Percentiles rank a stretch among this genome's conserved stretches.
These are phyloP conservation scores for Corythornis madagascariensis DNA, from an alignment of 2,113 vertebrate species.

Conservation along the genomic window DNA sequence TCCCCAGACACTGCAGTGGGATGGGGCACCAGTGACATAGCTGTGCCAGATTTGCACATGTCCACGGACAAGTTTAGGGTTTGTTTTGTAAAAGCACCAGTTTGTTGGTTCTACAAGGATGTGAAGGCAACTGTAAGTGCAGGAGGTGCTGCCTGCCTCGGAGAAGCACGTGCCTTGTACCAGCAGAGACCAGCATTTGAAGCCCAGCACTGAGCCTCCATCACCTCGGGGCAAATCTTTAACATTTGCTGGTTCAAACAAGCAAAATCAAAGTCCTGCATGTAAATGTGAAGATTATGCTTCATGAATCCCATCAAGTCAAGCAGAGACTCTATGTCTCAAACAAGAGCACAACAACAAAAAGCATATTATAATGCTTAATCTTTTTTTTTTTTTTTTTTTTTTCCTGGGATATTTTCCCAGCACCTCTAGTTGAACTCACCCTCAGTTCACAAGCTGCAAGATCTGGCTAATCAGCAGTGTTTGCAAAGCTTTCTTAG, in stretches of 20 bases:
- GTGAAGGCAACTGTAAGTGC: background rate
- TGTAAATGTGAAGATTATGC: background rate
- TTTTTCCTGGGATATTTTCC: background rate
- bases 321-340: background rate
- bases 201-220: background rate
- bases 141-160: rapidly evolving
- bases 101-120: background rate
- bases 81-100: background rate
- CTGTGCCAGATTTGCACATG: rapidly evolving
- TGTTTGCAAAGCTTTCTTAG: conserved; percentile 52
- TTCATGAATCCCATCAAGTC: background rate
- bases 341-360: background rate
- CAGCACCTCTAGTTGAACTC: conserved; percentile 25
- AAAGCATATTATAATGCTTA: background rate
- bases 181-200: rapidly evolving
- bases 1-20: rapidly evolving
- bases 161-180: background rate
- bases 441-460: background rate
- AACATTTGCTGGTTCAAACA: background rate
- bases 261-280: background rate
- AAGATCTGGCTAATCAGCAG: conserved; percentile 21
- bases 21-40: rapidly evolving
- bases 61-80: background rate
- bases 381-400: background rate
- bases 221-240: rapidly evolving